Conservation (phyloP, 2,888 invertebrate species). For the Hypomecis atomaria region DNA sequence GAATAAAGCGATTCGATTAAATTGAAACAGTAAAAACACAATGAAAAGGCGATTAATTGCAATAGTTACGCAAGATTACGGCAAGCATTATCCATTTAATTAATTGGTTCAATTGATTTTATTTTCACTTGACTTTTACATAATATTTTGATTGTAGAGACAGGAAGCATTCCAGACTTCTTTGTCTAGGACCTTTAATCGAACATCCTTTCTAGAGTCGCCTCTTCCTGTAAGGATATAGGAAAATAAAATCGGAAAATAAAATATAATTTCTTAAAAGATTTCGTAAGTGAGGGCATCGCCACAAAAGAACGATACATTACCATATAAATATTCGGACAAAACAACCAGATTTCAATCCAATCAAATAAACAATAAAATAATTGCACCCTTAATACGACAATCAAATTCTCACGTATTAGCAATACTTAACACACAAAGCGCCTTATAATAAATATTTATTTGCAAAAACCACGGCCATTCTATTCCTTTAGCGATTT, state of each 20-base stretch:
- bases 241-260: no score
- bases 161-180: no score
- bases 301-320: no score
- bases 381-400: conserved; percentile 9
- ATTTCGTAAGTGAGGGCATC: no score
- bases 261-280: no score
- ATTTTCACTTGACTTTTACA: conserved; percentile 1
- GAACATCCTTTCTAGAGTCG: no score
- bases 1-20: conserved; percentile 1
- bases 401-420: neutral
- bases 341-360: conserved; percentile 4
- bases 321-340: neutral
- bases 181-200: no score
- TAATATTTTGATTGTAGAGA: neutral
- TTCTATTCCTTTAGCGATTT: conserved; percentile 69
- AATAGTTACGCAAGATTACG: conserved; percentile 17
- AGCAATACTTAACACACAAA: conserved; percentile 23
- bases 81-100: conserved; percentile 10
- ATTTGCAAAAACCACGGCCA: conserved; percentile 61
- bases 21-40: conserved; percentile 11
- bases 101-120: conserved; percentile 14
- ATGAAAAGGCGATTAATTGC: conserved; percentile 16
- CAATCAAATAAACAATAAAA: conserved; percentile 19
- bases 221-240: no score
- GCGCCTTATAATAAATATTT: conserved; percentile 25